Conservation (phyloP, 2,113 vertebrate species). For the Bombycilla garrulus region DNA sequence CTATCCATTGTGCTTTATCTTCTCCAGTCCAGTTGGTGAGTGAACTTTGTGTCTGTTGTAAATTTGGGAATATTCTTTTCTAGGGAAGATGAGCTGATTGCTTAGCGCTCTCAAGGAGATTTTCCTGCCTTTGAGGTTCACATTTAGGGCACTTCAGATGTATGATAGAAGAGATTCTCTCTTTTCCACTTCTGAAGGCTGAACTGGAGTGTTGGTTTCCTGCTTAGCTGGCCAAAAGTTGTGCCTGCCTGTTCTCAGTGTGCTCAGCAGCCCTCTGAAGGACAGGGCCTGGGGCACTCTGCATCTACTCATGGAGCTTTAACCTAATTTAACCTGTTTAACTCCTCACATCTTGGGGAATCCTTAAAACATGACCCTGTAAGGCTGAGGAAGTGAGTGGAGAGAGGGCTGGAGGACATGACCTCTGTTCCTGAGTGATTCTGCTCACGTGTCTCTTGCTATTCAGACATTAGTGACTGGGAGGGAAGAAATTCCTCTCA, state of each 20-base stretch:
- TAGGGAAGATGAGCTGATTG: neutral
- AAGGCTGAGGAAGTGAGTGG: neutral
- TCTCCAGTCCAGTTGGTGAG: slow-evolving; percentile 95
- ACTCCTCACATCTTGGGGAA: neutral
- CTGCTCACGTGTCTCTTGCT: neutral
- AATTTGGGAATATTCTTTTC: neutral
- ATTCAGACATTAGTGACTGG: neutral
- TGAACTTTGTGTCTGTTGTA: neutral
- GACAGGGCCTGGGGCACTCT: neutral
- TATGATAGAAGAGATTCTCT: neutral
- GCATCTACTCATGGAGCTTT: neutral
- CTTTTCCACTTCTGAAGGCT: neutral
- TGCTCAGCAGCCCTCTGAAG: neutral
- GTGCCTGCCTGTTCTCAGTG: neutral
- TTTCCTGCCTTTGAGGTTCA: neutral
- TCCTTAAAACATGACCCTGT: neutral
- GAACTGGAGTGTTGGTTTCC: neutral
- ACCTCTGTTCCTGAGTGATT: neutral
- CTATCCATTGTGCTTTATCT: slow-evolving; percentile 97
- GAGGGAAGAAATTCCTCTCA: neutral
- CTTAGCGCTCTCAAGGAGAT: neutral
- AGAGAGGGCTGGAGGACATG: neutral
- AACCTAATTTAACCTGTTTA: neutral
- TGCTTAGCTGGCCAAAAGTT: neutral
- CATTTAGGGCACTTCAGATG: neutral